Percentiles rank a stretch among this genome's conserved stretches.
phyloP scores from a whole-genome alignment of 2,888 invertebrate genomes.

The Erannis defoliaria region DNA sequence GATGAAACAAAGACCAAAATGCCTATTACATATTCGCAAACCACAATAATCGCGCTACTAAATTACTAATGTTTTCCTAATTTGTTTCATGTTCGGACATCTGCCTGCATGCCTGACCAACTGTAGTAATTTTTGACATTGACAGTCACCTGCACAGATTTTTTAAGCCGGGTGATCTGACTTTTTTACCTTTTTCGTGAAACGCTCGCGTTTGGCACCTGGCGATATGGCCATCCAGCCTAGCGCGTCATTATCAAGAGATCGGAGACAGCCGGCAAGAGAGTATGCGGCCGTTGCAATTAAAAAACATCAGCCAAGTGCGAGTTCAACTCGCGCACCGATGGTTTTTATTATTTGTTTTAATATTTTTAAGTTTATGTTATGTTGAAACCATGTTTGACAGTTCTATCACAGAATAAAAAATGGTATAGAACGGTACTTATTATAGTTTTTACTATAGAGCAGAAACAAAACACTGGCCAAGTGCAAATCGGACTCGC shows the following conservation, averaged over 20 bases:
- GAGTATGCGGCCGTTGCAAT: conserved; percentile 62
- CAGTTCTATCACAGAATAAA: no score
- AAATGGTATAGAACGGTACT: no score
- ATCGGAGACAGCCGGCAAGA: conserved; percentile 51
- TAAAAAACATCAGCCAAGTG: conserved; percentile 45
- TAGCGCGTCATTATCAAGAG: conserved; percentile 65
- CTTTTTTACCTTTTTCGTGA: conserved; percentile 72
- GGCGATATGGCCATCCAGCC: conserved; percentile 76
- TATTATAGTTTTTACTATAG: no score
- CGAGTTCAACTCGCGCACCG: neutral
- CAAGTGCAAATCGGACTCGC: no score
- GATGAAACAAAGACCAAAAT: conserved; percentile 20
- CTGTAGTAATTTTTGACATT: conserved; percentile 44
- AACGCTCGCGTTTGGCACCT: conserved; percentile 73
- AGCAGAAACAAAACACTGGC: no score
- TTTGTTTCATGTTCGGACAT: conserved; percentile 69
- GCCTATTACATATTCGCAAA: conserved; percentile 36
- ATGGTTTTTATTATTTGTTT: neutral
- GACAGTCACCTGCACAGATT: conserved; percentile 81
- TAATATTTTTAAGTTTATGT: no score
- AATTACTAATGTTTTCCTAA: conserved; percentile 54
- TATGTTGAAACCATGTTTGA: no score
- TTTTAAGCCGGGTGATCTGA: conserved; percentile 74
- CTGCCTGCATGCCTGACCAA: conserved; percentile 79
- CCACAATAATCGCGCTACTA: conserved; percentile 49